A percentile compares a stretch with the other conserved stretches of the same genome.
These are phyloP conservation scores for Machaerirhynchus nigripectus DNA, from an alignment of 2,113 vertebrate species.

Conservation along the genomic window DNA sequence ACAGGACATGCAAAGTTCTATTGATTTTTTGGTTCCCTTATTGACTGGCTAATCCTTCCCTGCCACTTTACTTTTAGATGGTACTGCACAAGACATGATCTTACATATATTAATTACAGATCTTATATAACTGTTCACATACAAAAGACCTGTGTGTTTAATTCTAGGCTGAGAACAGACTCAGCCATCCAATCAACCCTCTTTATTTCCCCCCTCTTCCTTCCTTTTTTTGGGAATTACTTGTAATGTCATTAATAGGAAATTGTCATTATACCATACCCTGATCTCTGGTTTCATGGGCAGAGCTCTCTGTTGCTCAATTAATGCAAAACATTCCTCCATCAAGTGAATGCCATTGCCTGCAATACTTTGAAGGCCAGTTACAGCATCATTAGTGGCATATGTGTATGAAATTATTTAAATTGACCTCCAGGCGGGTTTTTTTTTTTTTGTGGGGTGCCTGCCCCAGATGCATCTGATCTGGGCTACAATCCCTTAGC, in stretches of 20 bases:
- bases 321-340: not conserved
- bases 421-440: not conserved
- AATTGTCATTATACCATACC: not conserved
- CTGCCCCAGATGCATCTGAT: not conserved
- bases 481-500: not conserved
- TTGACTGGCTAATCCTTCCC: not conserved
- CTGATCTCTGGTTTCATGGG: not conserved
- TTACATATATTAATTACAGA: not conserved
- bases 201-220: not conserved
- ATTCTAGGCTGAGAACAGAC: not conserved
- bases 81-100: rapidly evolving
- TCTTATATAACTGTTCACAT: not conserved
- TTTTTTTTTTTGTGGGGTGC: not conserved
- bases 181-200: not conserved
- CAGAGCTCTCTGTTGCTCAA: not conserved
- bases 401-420: not conserved
- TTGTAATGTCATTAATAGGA: not conserved
- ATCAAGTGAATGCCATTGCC: not conserved
- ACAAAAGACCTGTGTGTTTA: not conserved
- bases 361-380: not conserved
- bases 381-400: not conserved
- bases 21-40: not conserved
- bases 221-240: not conserved
- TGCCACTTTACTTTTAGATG: not conserved
- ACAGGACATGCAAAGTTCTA: not conserved